phyloP scores from a whole-genome alignment of 2,888 invertebrate species.

The Plebejus anna region DNA sequence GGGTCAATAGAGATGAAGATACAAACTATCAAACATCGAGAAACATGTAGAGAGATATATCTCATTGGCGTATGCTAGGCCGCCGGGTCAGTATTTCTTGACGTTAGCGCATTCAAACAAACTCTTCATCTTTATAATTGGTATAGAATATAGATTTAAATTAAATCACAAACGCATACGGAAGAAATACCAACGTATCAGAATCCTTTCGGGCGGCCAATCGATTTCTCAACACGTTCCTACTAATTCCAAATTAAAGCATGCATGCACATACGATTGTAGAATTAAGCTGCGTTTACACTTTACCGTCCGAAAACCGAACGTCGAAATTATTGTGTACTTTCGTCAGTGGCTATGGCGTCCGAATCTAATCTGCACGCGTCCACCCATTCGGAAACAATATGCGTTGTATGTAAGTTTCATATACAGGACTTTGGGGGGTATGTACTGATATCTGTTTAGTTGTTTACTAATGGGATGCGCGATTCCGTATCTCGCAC shows the following conservation, averaged over 20 bases:
- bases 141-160: neutral
- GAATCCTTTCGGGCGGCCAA: neutral
- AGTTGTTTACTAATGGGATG: conserved; percentile 24
- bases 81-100: no score
- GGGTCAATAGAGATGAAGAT: no score
- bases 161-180: neutral
- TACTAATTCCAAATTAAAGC: conserved; percentile 45
- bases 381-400: conserved; percentile 39
- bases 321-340: conserved; percentile 43
- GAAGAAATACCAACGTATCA: neutral
- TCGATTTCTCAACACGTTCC: conserved; percentile 35
- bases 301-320: conserved; percentile 40
- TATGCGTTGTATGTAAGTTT: conserved; percentile 39
- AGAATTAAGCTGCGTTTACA: conserved; percentile 42
- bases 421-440: conserved; percentile 36
- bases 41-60: no score
- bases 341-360: conserved; percentile 41
- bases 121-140: neutral
- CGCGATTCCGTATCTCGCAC: conserved; percentile 16
- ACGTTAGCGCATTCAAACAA: no score
- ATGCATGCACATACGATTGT: conserved; percentile 40
- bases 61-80: no score
- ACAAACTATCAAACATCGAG: no score
- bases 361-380: conserved; percentile 44
- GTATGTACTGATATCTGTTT: conserved; percentile 28